A percentile compares a stretch with the other conserved stretches of the same genome.
Evolutionary conservation across 2,797 vertebrate genomes (phyloP).

Genomic region (Pseudotriccus pelzelni): DNA sequence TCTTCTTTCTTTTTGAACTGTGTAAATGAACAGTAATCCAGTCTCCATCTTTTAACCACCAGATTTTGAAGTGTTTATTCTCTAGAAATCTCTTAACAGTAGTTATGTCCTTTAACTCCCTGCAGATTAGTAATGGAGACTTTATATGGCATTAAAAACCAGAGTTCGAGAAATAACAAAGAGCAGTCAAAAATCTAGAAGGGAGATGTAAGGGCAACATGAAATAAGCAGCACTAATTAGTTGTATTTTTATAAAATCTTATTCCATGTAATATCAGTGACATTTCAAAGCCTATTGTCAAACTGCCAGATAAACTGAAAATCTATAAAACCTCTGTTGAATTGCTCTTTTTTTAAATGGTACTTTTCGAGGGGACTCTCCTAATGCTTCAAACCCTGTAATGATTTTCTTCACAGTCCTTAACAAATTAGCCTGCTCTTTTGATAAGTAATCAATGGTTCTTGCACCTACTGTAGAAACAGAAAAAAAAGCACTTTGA

Average conservation of each 20-base stretch:
- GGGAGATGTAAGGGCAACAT: background rate
- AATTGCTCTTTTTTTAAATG: background rate
- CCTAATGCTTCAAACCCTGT: background rate
- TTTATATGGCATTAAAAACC: background rate
- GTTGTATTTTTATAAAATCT: background rate
- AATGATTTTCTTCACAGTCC: background rate
- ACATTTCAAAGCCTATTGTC: background rate
- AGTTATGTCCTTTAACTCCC: background rate
- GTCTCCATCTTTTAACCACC: background rate
- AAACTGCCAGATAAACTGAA: background rate
- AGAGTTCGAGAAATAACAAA: background rate
- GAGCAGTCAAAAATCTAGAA: background rate
- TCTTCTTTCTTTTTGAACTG: background rate
- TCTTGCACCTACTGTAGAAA: background rate
- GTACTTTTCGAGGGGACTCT: background rate
- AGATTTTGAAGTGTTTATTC: background rate
- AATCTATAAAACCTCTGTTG: slow-evolving; percentile 13
- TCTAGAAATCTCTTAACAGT: background rate
- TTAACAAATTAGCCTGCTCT: slow-evolving; percentile 17
- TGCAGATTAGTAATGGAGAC: background rate
- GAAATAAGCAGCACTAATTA: background rate
- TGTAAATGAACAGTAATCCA: background rate
- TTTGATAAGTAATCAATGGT: slow-evolving; percentile 21
- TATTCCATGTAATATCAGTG: background rate
- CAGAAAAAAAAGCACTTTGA: background rate